Base-by-base conservation (phyloP, 2,113 vertebrate genomes). In the Tragelaphus scriptus region DNA sequence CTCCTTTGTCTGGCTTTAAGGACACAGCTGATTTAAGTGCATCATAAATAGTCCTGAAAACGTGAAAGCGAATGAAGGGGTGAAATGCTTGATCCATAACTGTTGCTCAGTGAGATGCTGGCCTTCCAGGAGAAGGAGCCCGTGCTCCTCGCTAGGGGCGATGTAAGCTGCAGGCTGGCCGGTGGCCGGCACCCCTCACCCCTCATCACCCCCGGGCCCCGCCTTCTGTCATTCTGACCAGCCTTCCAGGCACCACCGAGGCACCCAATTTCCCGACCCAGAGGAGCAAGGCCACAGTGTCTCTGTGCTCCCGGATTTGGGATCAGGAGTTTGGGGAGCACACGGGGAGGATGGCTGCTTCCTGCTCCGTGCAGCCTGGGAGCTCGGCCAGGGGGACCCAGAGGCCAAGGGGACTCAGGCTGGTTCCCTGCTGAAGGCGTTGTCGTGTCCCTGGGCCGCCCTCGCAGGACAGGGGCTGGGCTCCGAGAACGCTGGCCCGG, bases 401-500 rank as follows among this genome's bases (percentile, higher is more conserved):
- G 55, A 53, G 71, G 44, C 30, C 11, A 75, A 25, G 36, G 26
- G 51, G n/a, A 75, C 32, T 5, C 47, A 71, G 75, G 53, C 25
- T 26, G 25, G 51, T 5, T 32, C 30, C 30, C 49, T 23, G n/a
- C 36, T 40, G 26, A 36, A 58, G 30, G 6, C 4, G 14, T 14
- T 16, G n/a, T n/a, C 2, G 0, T 58, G n/a, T 17, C n/a, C 13
- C 71, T 44, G 23, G 80, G 32, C 32, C 2, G 1, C 21, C 32
- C 40, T 61, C 1, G 12, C 11, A 30, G 81, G 55, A 11, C 4
- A 17, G 19, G 1, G 47, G 79, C 32, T 15, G n/a, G 30, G 30
- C 12, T n/a, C 49, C 10, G 7, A 61, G 19, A 47, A 28, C 0
- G 9, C 17, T 0, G 2, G 36, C 79, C 40, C 5, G 9, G 14